Percentiles rank a stretch among this genome's conserved stretches.
These are phyloP conservation scores for Lypha dubia DNA, from an alignment of 2,888 invertebrate species.

Conservation along the genomic window DNA sequence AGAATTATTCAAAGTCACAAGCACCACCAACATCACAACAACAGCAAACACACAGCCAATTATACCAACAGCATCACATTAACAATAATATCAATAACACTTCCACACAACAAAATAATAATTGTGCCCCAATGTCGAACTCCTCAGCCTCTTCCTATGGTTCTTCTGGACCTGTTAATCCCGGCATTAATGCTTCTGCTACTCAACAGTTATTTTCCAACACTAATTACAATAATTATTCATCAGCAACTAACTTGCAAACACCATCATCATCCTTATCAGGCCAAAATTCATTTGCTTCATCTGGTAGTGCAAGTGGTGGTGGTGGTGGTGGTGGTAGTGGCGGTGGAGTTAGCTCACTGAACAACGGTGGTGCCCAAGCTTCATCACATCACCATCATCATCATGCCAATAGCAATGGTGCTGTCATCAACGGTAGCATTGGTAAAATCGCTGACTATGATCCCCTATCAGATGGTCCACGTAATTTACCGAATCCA, in stretches of 20 bases:
- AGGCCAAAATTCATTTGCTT: conserved; percentile 73
- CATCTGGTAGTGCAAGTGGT: conserved; percentile 70
- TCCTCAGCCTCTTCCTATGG: conserved; percentile 54
- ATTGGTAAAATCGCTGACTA: conserved; percentile 92
- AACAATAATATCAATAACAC: conserved; percentile 62
- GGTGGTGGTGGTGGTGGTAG: conserved; percentile 61
- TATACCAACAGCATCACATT: conserved; percentile 71
- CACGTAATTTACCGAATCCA: conserved; percentile 88
- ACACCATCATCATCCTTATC: conserved; percentile 53
- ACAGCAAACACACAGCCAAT: conserved; percentile 72
- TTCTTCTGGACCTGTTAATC: conserved; percentile 56
- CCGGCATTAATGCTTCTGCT: conserved; percentile 71
- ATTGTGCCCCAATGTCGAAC: conserved; percentile 63
- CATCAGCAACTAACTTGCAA: conserved; percentile 75
- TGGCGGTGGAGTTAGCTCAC: not conserved
- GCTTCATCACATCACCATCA: conserved; percentile 49
- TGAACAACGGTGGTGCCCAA: conserved; percentile 57
- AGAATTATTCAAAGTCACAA: conserved; percentile 58
- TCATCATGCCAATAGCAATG: conserved; percentile 65
- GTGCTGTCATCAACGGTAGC: conserved; percentile 76
- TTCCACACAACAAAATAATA: conserved; percentile 75
- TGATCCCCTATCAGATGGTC: conserved; percentile 90
- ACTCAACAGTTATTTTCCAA: conserved; percentile 78
- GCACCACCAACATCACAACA: conserved; percentile 73
- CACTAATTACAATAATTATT: conserved; percentile 76